Conservation (phyloP, 2,797 vertebrate genomes). For the Coregonus suidteri region DNA sequence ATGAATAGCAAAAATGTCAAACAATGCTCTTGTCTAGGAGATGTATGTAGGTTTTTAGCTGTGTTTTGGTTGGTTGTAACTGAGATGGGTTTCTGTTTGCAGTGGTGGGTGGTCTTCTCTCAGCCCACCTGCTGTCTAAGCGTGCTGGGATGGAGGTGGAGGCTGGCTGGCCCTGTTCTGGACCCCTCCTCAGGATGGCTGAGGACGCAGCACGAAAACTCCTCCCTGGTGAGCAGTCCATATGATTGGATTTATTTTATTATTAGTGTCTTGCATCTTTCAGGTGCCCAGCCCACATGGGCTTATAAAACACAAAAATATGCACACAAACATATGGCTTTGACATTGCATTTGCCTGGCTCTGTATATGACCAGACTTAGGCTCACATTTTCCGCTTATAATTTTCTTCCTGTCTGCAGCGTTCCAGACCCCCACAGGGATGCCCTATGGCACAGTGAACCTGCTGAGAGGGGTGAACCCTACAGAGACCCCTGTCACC, state of each 20-base stretch:
- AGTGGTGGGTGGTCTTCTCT: conserved; percentile 89
- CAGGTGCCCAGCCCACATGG: not conserved
- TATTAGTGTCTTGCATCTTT: not conserved
- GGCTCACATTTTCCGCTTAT: not conserved
- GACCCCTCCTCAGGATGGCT: conserved; percentile 93
- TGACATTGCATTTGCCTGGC: too few relatives aligned
- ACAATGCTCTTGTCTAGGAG: not conserved
- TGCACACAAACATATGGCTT: too few relatives aligned
- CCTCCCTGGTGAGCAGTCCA: conserved; percentile 71
- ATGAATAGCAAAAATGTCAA: not conserved
- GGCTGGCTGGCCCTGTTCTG: conserved; percentile 91
- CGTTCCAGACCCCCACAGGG: conserved; percentile 92
- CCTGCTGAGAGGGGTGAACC: conserved; percentile 88
- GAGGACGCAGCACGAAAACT: conserved; percentile 94
- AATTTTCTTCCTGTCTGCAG: conserved; percentile 59
- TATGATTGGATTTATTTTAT: not conserved
- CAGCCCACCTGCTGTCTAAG: conserved; percentile 85
- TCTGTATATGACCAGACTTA: not conserved
- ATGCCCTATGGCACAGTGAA: conserved; percentile 98
- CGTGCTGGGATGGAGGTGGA: conserved; percentile 86
- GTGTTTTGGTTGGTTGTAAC: not conserved
- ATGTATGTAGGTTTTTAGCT: not conserved
- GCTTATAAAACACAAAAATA: not conserved
- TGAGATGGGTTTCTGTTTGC: conserved; percentile 4
- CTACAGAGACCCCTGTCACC: conserved; percentile 91